Conservation (phyloP, 2,797 vertebrate genomes). For the Lepus townsendii region DNA sequence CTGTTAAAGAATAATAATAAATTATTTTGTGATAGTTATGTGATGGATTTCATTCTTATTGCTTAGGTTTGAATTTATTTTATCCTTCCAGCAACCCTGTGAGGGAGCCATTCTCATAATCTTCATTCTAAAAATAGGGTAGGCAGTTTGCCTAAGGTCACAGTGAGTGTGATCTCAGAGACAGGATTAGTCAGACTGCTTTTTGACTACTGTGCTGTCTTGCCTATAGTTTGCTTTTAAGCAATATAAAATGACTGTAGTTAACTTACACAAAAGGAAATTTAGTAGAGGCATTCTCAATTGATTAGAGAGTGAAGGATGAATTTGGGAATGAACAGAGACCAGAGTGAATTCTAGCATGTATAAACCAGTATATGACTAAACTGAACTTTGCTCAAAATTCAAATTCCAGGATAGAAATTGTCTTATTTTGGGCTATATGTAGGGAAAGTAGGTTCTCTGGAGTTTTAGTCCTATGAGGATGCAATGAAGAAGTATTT, state of each 20-base stretch:
- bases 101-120: constrained; percentile 1
- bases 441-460: not conserved
- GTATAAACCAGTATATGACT: not conserved
- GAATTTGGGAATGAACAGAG: constrained; percentile 5
- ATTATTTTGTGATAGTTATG: constrained; percentile 27
- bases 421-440: constrained; percentile 42
- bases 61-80: constrained; percentile 40
- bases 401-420: constrained; percentile 28
- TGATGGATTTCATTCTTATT: not conserved
- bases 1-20: constrained; percentile 21
- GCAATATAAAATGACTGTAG: not conserved
- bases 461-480: constrained; percentile 34
- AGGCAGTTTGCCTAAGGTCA: constrained; percentile 31
- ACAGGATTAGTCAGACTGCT: not conserved
- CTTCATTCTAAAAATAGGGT: constrained; percentile 13
- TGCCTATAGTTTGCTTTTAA: constrained; percentile 35
- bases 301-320: constrained; percentile 21
- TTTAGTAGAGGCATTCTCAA: not conserved
- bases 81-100: not conserved
- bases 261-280: constrained; percentile 41
- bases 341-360: constrained; percentile 4
- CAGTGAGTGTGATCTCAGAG: constrained; percentile 25
- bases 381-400: not conserved
- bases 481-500: not conserved
- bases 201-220: not conserved